These are phyloP conservation scores for Calcarius lapponicus DNA, from an alignment of 2,797 vertebrate genomes.

Conservation along the genomic window DNA sequence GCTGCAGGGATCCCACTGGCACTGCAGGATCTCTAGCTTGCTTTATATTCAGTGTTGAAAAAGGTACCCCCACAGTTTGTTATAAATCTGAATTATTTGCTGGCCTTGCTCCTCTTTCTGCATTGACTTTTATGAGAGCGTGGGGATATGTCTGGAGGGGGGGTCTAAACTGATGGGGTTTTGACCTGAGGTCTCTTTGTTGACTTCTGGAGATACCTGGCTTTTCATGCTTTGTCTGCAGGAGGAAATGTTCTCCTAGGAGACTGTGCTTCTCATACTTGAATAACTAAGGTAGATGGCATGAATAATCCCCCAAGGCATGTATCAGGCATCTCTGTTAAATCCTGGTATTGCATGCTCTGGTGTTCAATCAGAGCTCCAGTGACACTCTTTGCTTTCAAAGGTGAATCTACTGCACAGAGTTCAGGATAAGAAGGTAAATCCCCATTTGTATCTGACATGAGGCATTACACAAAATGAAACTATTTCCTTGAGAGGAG, in stretches of 20 bases:
- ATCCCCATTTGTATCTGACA: neutral
- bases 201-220: neutral
- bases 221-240: neutral
- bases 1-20: neutral
- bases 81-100: neutral
- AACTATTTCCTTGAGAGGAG: neutral
- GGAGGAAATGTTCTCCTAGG: neutral
- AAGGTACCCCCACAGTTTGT: neutral
- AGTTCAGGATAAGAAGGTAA: neutral
- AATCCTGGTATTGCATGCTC: neutral
- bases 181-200: neutral
- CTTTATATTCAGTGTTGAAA: neutral
- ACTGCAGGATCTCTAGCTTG: neutral
- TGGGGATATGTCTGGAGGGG: neutral
- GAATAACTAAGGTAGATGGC: neutral
- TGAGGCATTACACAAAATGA: neutral
- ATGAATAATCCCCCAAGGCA: neutral
- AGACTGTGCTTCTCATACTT: neutral
- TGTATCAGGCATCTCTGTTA: neutral
- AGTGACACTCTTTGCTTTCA: neutral
- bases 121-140: neutral
- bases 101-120: neutral
- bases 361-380: neutral
- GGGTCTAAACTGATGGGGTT: accelerated
- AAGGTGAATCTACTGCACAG: neutral